A percentile compares a stretch with the other conserved stretches of the same genome.
Evolutionary conservation across 2,797 vertebrate species (phyloP).

Genomic region (Lepus townsendii): DNA sequence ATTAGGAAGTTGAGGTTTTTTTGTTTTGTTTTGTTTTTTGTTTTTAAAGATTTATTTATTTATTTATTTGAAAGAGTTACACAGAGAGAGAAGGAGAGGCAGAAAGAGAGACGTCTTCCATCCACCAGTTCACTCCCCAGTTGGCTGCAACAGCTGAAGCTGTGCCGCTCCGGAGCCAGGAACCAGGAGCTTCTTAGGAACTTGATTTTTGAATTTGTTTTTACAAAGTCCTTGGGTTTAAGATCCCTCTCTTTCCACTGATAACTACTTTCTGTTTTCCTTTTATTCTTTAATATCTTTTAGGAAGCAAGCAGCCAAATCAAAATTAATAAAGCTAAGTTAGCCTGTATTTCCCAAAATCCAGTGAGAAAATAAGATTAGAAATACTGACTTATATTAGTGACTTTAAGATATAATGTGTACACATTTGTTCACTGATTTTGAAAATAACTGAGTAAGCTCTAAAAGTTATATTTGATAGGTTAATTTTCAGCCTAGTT

Average conservation of each 20-base stretch:
- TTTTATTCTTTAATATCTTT: conserved; percentile 30
- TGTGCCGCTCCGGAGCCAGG: too few species aligned
- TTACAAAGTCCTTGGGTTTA: not conserved
- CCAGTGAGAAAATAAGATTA: not conserved
- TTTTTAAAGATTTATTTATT: too few species aligned
- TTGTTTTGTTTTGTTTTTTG: too few species aligned
- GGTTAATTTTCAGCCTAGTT: not conserved
- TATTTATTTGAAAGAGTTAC: too few species aligned
- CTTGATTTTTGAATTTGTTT: conserved; percentile 33
- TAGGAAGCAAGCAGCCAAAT: not conserved
- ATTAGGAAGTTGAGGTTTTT: not conserved
- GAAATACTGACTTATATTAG: not conserved
- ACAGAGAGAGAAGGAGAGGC: too few species aligned
- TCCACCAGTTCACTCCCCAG: too few species aligned
- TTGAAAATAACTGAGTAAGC: conserved; percentile 1
- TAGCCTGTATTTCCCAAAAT: not conserved
- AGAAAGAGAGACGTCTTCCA: too few species aligned
- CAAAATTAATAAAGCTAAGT: not conserved
- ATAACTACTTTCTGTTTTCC: not conserved
- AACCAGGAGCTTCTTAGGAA: too few species aligned
- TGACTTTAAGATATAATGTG: not conserved
- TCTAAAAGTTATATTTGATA: not conserved
- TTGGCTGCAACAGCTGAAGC: too few species aligned
- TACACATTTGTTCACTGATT: not conserved
- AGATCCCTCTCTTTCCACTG: not conserved